A percentile compares a stretch with the other conserved stretches of the same genome.
Conservation (phyloP, 2,113 vertebrate genomes). For the Grantiella picta region DNA sequence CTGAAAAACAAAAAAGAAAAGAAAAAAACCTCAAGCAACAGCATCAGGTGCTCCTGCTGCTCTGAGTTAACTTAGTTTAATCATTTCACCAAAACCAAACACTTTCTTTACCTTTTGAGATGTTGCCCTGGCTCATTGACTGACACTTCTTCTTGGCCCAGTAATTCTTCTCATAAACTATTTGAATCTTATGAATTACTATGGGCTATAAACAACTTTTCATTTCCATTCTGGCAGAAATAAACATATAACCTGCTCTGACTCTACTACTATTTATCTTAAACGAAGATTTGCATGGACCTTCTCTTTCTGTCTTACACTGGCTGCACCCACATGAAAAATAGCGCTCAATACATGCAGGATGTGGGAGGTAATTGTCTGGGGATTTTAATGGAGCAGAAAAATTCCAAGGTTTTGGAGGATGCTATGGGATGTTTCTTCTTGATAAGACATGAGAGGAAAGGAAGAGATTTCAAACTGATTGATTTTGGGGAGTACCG, state of each 20-base stretch:
- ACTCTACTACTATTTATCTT: not conserved
- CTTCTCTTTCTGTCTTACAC: not conserved
- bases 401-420: conserved; percentile 47
- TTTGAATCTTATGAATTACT: not conserved
- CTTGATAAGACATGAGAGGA: conserved; percentile 46
- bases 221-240: not conserved
- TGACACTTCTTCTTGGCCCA: conserved; percentile 13
- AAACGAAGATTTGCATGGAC: not conserved
- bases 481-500: conserved; percentile 32
- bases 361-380: not conserved
- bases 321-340: not conserved
- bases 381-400: conserved; percentile 52
- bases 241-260: not conserved
- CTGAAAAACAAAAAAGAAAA: conserved; percentile 50
- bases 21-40: conserved; percentile 57
- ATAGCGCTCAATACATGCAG: not conserved
- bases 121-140: conserved; percentile 10
- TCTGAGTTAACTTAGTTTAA: conserved; percentile 68
- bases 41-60: conserved; percentile 62
- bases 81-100: conserved; percentile 26
- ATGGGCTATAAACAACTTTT: not conserved
- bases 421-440: conserved; percentile 27
- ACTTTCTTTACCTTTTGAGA: conserved; percentile 17
- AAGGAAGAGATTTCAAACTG: conserved; percentile 53
- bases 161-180: not conserved